Base-by-base conservation (phyloP, 2,113 vertebrate species). In the Theristicus caerulescens region DNA sequence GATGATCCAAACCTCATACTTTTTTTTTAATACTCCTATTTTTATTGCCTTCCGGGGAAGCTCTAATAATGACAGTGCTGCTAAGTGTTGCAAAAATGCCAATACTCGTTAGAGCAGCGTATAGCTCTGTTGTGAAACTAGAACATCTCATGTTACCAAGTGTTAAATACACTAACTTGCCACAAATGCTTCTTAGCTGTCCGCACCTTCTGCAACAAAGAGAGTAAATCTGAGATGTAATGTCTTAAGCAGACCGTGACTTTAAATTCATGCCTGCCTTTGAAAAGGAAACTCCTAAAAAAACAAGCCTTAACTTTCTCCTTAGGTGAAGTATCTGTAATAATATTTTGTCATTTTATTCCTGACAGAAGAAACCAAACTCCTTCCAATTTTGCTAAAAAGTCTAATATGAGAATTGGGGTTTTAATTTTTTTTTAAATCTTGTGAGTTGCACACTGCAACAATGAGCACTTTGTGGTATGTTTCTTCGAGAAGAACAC, bases 231-330 rank as follows among this genome's bases (percentile, higher is more conserved):
- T 72, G 67, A 85, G 26, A 26, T 77, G 22, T 24, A 40, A 13
- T 71, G 73, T 64, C 92, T 94, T 66, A 78, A 79, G 52, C 65
- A 82, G 76, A 32, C 64, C 55, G 32, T 71, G 76, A 40, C 34
- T 93, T 70, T 25, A 58, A 82, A 77, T 67, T 81, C 15, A 9
- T 67, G 42, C 34, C 76, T 94, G 42, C 59, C 46, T 92, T 82
- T 11, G 7, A 32, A 89, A 94, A 77, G 54, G 51, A 46, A 82
- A 70, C 24, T 61, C 84, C 36, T 32, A 29, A 20, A 51, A 51
- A 93, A 86, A 89, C 29, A 79, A 90, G 91, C 93, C 78, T 94
- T 96, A 93, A 93, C n/a, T 90, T 90, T 93, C 18, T 93, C 32
- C 57, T 73, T 86, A 58, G 49, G 20, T 73, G 49, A 94, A 70